Base-by-base conservation (phyloP, 2,113 vertebrate species). In the Myanophis thanlyinensis region DNA sequence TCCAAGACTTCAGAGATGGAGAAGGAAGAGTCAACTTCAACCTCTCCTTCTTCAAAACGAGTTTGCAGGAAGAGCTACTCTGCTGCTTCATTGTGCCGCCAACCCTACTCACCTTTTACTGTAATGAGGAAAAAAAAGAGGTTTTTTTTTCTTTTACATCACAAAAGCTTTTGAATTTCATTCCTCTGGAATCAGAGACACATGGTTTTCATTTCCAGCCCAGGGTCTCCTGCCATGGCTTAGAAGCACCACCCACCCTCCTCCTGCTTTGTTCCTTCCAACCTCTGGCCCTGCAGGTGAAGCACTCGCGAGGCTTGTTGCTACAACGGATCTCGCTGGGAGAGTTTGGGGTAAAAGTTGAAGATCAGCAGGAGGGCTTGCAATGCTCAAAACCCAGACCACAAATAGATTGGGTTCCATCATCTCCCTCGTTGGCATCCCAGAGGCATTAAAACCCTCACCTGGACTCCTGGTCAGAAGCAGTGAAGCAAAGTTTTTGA, bases 121-220 rank as follows among this genome's bases (percentile, higher is more conserved):
- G 95, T 94, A 96, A 95, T 95, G 97, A 97, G 25, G 5, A 11
- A 4, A 7, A 23, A 8, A 25, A 54, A 18, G 47, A 47, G 40
- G 25, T 7, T 23, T 1, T 54, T 46, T 18, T 27, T 46, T 67
- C 96, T 97, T 96, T 95, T 97, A 97, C 27, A 94, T 95, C 94
- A 93, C 96, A 95, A 97, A 95, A 93, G 94, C 95, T 97, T 97
- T 97, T 93, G 97, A 97, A 97, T 97, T 96, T 96, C 96, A 85
- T 96, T 93, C 18, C 95, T 94, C 95, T 84, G 92, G 92, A 97
- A 96, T 94, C 95, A 94, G 90, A 95, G 96, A 95, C 97, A 98
- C 96, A 95, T 97, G 97, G 98, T 97, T 98, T 98, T 97, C 97
- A 98, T 98, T 97, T 98, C 97, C 95, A 96, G 96, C 97, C 96